phyloP scores from a whole-genome alignment of 2,888 invertebrate species.

The Agrochola lota region DNA sequence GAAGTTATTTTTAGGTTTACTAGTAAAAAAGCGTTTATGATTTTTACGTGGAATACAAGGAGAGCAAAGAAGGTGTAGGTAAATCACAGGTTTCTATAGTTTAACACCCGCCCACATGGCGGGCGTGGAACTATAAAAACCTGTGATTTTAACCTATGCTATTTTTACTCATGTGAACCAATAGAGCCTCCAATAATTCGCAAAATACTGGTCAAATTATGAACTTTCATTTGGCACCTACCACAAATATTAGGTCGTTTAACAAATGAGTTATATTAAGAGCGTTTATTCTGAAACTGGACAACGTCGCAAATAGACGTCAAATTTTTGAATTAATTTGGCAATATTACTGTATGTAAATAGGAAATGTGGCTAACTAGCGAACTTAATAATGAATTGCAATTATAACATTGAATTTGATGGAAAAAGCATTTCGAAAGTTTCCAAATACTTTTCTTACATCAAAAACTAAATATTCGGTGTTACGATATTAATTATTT shows the following conservation, averaged over 20 bases:
- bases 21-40: not conserved
- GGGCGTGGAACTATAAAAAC: not conserved
- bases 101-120: not conserved
- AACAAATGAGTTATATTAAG: not conserved
- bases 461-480: too few species aligned
- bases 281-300: too few species aligned
- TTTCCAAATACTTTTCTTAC: too few species aligned
- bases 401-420: too few species aligned
- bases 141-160: not conserved
- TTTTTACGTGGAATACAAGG: not conserved
- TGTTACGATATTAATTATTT: too few species aligned
- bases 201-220: not conserved
- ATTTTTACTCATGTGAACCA: not conserved
- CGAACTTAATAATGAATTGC: too few species aligned
- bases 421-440: too few species aligned
- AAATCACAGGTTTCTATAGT: too few species aligned
- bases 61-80: not conserved
- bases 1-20: constrained; percentile 29
- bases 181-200: not conserved
- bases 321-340: too few species aligned
- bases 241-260: not conserved
- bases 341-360: too few species aligned
- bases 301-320: too few species aligned
- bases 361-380: too few species aligned
- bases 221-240: not conserved